Conservation (phyloP, 2,888 invertebrate species). For the Parelbella ahira region DNA sequence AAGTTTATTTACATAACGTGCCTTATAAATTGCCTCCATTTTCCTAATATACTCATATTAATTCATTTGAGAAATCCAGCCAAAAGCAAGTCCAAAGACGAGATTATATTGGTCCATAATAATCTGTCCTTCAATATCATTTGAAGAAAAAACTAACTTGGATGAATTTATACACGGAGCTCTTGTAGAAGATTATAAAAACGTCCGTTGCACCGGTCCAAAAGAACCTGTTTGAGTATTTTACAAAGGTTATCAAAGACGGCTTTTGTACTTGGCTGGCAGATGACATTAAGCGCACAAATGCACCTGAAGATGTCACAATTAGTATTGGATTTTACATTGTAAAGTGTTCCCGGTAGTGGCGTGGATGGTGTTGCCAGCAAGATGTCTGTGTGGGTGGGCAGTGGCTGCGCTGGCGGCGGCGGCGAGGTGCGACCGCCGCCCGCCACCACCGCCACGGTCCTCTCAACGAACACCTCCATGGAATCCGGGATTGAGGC, state of each 20-base stretch:
- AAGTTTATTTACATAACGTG: constrained; percentile 45
- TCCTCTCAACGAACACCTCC: constrained; percentile 73
- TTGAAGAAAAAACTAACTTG: not conserved
- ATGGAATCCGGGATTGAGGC: constrained; percentile 85
- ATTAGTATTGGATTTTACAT: not conserved
- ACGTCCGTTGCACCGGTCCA: constrained; percentile 18
- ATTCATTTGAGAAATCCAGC: constrained; percentile 3
- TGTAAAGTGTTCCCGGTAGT: constrained; percentile 31
- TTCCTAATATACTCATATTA: constrained; percentile 17
- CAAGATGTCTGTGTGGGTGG: constrained; percentile 75
- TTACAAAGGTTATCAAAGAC: not conserved
- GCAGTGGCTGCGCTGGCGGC: constrained; percentile 58
- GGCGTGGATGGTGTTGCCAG: constrained; percentile 69
- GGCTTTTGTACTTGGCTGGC: not conserved
- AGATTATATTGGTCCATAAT: constrained; percentile 25
- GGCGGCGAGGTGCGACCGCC: constrained; percentile 54
- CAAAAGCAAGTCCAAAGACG: constrained; percentile 10
- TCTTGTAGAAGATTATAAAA: not conserved
- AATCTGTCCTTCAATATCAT: constrained; percentile 27
- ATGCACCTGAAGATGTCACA: not conserved
- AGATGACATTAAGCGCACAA: not conserved
- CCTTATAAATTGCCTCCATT: constrained; percentile 52
- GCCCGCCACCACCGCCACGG: constrained; percentile 58
- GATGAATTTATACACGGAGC: not conserved
- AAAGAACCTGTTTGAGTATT: not conserved